These are phyloP conservation scores for Haemorhous mexicanus DNA, from an alignment of 2,113 vertebrate species.

Conservation along the genomic window DNA sequence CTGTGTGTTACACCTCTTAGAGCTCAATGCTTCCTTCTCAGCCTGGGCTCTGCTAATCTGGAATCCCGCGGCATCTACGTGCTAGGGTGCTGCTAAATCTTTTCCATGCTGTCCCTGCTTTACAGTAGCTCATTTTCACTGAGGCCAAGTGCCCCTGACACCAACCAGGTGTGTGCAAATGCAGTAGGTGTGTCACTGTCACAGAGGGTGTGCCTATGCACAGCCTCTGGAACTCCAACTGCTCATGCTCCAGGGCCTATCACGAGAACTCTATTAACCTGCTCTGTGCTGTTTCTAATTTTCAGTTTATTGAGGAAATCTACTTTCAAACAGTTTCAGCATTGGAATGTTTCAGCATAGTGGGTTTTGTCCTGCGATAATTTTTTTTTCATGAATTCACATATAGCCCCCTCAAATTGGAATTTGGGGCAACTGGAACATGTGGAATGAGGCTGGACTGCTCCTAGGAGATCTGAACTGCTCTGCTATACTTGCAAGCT, in stretches of 20 bases:
- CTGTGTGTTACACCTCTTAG: background rate
- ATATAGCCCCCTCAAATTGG: background rate
- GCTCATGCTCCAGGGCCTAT: background rate
- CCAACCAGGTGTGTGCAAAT: background rate
- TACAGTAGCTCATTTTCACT: background rate
- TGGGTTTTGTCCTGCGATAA: background rate
- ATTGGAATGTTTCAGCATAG: background rate
- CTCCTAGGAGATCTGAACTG: background rate
- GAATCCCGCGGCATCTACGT: background rate
- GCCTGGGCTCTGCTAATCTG: background rate
- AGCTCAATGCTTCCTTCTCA: background rate
- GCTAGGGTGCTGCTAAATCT: background rate
- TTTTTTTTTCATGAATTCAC: accelerated
- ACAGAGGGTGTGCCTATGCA: background rate
- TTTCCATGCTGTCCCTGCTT: background rate
- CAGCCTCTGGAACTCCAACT: background rate
- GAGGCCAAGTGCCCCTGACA: background rate
- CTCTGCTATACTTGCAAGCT: background rate
- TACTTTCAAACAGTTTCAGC: background rate
- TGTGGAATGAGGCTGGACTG: background rate
- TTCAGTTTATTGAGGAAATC: background rate
- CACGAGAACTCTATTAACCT: background rate
- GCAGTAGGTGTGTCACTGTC: background rate
- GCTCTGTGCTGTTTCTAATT: background rate
- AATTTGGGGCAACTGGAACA: background rate